Percentiles rank a stretch among this genome's conserved stretches.
Evolutionary conservation across 2,888 invertebrate species (phyloP).

Genomic region (Ganaspis brasiliensis): DNA sequence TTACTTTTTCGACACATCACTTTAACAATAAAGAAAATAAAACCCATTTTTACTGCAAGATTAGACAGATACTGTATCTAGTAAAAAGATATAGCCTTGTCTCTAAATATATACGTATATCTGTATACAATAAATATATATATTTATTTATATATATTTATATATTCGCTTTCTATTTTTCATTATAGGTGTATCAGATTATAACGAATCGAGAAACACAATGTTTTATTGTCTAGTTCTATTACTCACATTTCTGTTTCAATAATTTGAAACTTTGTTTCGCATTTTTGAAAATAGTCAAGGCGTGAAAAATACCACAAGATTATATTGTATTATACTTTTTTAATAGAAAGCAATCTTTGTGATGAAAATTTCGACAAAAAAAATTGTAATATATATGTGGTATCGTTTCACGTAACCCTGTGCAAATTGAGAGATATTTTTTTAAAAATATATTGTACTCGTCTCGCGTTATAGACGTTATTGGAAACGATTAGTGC

Average conservation of each 20-base stretch:
- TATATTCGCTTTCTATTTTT: slow-evolving; percentile 49
- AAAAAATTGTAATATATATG: background rate
- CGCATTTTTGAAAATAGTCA: background rate
- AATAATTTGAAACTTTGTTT: slow-evolving; percentile 17
- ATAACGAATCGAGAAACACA: slow-evolving; percentile 49
- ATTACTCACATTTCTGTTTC: slow-evolving; percentile 31
- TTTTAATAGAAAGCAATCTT: background rate
- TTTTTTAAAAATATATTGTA: slow-evolving; percentile 25
- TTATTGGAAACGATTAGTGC: background rate
- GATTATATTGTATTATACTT: background rate
- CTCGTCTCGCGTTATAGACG: slow-evolving; percentile 15
- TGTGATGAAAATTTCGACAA: slow-evolving; percentile 1
- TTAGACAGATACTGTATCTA: slow-evolving; percentile 24
- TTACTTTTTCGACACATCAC: background rate
- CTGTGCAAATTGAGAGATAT: slow-evolving; percentile 18
- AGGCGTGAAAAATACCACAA: slow-evolving; percentile 32
- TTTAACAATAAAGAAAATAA: background rate
- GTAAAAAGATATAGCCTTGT: slow-evolving; percentile 55
- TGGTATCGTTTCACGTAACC: slow-evolving; percentile 36
- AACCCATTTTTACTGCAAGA: background rate
- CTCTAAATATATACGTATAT: slow-evolving; percentile 56
- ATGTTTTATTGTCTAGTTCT: slow-evolving; percentile 63
- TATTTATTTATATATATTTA: slow-evolving; percentile 55
- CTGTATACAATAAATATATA: slow-evolving; percentile 62
- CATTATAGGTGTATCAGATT: slow-evolving; percentile 13